Conservation (phyloP, 2,113 vertebrate genomes). For the Petromus typicus region DNA sequence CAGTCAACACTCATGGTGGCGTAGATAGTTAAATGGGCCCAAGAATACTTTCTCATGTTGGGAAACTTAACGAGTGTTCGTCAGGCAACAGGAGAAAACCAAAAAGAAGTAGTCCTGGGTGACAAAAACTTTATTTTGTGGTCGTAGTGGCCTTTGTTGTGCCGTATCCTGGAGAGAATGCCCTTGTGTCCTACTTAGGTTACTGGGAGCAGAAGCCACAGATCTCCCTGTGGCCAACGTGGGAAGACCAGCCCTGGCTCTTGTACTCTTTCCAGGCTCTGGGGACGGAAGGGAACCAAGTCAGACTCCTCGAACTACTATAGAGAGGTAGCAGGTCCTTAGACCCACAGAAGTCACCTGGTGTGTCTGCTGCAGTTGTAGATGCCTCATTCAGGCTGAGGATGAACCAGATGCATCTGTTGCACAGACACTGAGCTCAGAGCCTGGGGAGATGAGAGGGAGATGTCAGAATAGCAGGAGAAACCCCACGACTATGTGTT, state of each 20-base stretch:
- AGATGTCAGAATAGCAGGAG: background rate
- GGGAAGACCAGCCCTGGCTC: background rate
- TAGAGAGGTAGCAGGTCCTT: background rate
- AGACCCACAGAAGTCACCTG: background rate
- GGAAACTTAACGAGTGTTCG: background rate
- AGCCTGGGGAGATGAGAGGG: background rate
- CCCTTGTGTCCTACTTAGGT: constrained; percentile 10
- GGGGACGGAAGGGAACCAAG: background rate
- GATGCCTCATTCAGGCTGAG: background rate
- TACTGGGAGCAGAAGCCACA: background rate
- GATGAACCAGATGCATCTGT: background rate
- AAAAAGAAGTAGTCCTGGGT: background rate
- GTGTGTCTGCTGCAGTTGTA: accelerated
- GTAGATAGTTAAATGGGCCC: background rate
- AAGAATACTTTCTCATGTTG: background rate
- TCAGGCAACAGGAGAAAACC: background rate
- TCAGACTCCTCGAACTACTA: background rate
- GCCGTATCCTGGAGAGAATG: background rate
- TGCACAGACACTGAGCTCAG: background rate
- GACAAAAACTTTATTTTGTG: background rate
- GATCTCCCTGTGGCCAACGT: accelerated
- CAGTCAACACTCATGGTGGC: background rate
- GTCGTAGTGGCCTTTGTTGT: background rate
- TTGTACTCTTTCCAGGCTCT: background rate
- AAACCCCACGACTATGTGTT: background rate